Conservation (phyloP, 2,888 invertebrate species). For the Archips xylosteana region DNA sequence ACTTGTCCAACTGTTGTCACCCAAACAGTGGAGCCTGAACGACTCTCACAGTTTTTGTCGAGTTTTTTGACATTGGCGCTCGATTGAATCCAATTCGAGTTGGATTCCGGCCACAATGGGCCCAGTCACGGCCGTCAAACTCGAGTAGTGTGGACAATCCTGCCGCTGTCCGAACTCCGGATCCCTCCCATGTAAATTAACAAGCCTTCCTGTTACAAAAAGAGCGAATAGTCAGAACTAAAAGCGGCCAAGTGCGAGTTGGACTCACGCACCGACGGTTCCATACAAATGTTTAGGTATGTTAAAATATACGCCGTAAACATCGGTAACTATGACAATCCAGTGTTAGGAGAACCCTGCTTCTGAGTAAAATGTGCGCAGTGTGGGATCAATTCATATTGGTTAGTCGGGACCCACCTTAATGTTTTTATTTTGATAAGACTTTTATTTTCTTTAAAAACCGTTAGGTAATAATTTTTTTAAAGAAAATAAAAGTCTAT, state of each 20-base stretch:
- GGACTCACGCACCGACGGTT: no score
- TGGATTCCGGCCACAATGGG: constrained; percentile 68
- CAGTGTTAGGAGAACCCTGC: no score
- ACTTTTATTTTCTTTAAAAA: no score
- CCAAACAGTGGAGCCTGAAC: constrained; percentile 64
- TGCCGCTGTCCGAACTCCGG: constrained; percentile 46
- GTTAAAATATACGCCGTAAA: no score
- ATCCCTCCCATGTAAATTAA: constrained; percentile 52
- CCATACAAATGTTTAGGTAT: no score
- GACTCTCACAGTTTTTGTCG: constrained; percentile 72
- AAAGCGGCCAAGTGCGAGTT: neutral
- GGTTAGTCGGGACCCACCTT: no score
- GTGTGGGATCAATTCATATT: no score
- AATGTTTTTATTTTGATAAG: no score
- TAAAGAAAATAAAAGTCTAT: no score
- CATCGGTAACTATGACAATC: no score
- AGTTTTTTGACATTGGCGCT: constrained; percentile 70
- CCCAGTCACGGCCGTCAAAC: constrained; percentile 70
- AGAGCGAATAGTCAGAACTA: neutral
- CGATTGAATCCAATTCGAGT: constrained; percentile 71
- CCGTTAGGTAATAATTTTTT: no score
- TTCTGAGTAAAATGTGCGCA: no score
- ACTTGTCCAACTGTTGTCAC: constrained; percentile 66
- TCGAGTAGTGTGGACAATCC: constrained; percentile 65
- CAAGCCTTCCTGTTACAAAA: constrained; percentile 49